These are phyloP conservation scores for Phaedon cochleariae DNA, from an alignment of 2,888 invertebrate genomes.

Conservation along the genomic window DNA sequence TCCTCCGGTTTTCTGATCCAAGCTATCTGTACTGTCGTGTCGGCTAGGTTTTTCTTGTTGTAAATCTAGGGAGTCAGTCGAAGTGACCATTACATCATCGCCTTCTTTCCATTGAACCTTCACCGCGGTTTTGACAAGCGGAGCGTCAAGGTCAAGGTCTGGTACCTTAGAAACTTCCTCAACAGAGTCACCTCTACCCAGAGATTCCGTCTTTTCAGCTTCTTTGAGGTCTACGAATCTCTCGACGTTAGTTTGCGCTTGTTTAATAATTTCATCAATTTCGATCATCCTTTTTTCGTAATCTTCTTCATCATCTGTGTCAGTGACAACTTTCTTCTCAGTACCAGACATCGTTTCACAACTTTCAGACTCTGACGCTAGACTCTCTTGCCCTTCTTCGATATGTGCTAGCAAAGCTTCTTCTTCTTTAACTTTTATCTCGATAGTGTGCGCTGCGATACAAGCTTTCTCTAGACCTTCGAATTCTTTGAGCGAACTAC, in stretches of 20 bases:
- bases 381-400: slow-evolving; percentile 65
- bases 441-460: slow-evolving; percentile 82
- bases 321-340: slow-evolving; percentile 68
- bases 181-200: slow-evolving; percentile 65
- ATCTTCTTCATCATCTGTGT: slow-evolving; percentile 68
- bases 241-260: slow-evolving; percentile 74
- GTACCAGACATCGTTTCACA: slow-evolving; percentile 70
- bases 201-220: slow-evolving; percentile 66
- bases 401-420: slow-evolving; percentile 75
- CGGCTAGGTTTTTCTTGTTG: slow-evolving; percentile 62
- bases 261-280: slow-evolving; percentile 73
- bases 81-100: slow-evolving; percentile 68
- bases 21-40: slow-evolving; percentile 73
- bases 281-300: slow-evolving; percentile 74
- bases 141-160: slow-evolving; percentile 64
- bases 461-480: slow-evolving; percentile 91
- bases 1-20: slow-evolving; percentile 68
- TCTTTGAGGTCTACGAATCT: slow-evolving; percentile 68
- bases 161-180: slow-evolving; percentile 66
- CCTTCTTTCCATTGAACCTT: slow-evolving; percentile 60
- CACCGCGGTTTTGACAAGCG: slow-evolving; percentile 56
- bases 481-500: slow-evolving; percentile 90
- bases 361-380: slow-evolving; percentile 67
- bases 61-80: slow-evolving; percentile 71
- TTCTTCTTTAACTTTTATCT: slow-evolving; percentile 85